These are phyloP conservation scores for Melipona beecheii DNA, from an alignment of 2,888 invertebrate species.

Conservation along the genomic window DNA sequence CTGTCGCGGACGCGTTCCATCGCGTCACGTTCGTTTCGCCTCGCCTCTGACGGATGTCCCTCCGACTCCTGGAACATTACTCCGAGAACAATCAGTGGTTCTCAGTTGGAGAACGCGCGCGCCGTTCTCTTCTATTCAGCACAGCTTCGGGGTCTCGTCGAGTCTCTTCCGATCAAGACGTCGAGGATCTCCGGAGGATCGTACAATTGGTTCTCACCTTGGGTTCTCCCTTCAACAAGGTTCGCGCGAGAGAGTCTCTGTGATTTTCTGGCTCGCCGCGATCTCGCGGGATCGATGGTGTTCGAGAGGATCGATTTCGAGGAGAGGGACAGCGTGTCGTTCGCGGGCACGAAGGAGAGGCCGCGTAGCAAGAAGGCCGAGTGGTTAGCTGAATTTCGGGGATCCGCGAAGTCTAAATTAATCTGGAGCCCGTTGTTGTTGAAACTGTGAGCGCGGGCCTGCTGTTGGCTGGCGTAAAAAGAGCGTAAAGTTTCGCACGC, in stretches of 20 bases:
- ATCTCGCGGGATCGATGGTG: not conserved
- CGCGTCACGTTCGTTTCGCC: constrained; percentile 13
- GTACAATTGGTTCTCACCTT: too few species aligned
- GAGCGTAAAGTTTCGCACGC: constrained; percentile 55
- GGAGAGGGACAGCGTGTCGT: not conserved
- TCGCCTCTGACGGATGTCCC: not conserved
- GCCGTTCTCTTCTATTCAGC: too few species aligned
- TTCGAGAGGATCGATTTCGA: not conserved
- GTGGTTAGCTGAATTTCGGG: constrained; percentile 41
- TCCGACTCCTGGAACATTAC: constrained; percentile 4
- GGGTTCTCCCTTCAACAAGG: not conserved
- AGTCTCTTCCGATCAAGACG: constrained; percentile 9
- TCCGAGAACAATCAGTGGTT: constrained; percentile 3
- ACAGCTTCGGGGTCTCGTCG: not conserved
- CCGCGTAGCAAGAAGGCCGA: not conserved
- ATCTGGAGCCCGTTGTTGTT: constrained; percentile 64
- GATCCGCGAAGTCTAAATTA: constrained; percentile 61
- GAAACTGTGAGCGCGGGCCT: constrained; percentile 47
- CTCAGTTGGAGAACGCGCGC: constrained; percentile 28
- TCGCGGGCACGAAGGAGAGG: not conserved
- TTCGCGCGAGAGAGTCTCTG: not conserved
- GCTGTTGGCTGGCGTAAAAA: constrained; percentile 55
- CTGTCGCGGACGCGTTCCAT: constrained; percentile 6
- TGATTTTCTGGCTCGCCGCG: not conserved
- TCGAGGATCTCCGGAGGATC: constrained; percentile 5